Evolutionary conservation across 2,797 vertebrate species (phyloP).

Genomic region (Diceros bicornis): DNA sequence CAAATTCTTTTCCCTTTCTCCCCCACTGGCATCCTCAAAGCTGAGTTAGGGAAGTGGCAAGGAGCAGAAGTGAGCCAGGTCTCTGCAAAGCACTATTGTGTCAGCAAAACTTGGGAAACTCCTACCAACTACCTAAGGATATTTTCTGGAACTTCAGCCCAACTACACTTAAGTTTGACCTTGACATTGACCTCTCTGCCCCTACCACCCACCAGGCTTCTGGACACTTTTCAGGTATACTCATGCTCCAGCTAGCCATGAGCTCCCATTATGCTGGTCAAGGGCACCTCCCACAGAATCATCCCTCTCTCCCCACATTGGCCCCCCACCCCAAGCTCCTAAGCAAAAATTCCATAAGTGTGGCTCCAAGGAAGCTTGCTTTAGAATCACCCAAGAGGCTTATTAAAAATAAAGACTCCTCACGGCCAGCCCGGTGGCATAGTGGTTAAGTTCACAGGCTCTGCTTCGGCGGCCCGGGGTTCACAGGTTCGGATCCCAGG

Average conservation of each 20-base stretch:
- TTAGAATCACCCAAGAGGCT: constrained; percentile 41
- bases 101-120: constrained; percentile 37
- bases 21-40: background rate
- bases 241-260: background rate
- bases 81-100: constrained; percentile 6
- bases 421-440: no score
- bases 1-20: background rate
- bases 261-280: background rate
- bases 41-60: background rate
- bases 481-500: no score
- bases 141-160: background rate
- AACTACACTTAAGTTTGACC: constrained; percentile 1
- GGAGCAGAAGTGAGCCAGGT: background rate
- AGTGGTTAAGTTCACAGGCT: no score
- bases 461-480: no score
- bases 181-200: constrained; percentile 22
- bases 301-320: background rate
- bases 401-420: constrained; percentile 35
- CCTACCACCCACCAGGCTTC: background rate
- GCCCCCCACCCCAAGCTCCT: background rate
- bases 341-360: constrained; percentile 56
- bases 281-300: background rate
- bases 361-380: constrained; percentile 33
- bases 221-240: background rate
- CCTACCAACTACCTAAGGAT: background rate